Conservation (phyloP, 2,888 invertebrate genomes). For the Nezara viridula region DNA sequence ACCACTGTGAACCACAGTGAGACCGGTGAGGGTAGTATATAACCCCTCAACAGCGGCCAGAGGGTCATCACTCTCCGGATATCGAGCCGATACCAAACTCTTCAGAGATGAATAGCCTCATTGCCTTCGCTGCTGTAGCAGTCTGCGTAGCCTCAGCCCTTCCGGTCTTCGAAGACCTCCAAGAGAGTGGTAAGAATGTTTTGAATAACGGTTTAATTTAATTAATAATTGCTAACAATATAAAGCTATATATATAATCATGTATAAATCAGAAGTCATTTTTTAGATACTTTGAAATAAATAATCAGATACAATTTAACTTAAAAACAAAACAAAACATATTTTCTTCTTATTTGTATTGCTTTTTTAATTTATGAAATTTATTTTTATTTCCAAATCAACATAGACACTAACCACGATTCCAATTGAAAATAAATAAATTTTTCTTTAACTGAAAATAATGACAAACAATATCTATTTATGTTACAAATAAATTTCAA, state of each 20-base stretch:
- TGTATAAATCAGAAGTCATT: too few relatives aligned
- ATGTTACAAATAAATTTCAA: too few relatives aligned
- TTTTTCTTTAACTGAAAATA: not conserved
- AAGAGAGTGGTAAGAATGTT: not conserved
- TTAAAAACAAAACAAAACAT: too few relatives aligned
- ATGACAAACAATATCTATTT: not conserved
- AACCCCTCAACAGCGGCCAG: not conserved
- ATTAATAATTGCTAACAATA: too few relatives aligned
- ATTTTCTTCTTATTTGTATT: too few relatives aligned
- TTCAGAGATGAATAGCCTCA: not conserved
- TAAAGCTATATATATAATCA: too few relatives aligned
- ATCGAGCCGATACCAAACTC: not conserved
- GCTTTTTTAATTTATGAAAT: too few relatives aligned
- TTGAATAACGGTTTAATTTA: too few relatives aligned
- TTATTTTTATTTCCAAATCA: too few relatives aligned
- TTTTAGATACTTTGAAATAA: too few relatives aligned
- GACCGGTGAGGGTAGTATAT: not conserved
- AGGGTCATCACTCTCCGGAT: not conserved
- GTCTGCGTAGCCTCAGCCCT: not conserved
- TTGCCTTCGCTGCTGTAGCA: not conserved
- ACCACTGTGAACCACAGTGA: not conserved
- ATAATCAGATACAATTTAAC: too few relatives aligned
- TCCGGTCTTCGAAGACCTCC: not conserved
- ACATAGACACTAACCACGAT: too few relatives aligned
- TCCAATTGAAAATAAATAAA: not conserved